Percentiles rank a stretch among this genome's conserved stretches.
Conservation (phyloP, 2,797 vertebrate genomes). For the Pempheris klunzingeri region DNA sequence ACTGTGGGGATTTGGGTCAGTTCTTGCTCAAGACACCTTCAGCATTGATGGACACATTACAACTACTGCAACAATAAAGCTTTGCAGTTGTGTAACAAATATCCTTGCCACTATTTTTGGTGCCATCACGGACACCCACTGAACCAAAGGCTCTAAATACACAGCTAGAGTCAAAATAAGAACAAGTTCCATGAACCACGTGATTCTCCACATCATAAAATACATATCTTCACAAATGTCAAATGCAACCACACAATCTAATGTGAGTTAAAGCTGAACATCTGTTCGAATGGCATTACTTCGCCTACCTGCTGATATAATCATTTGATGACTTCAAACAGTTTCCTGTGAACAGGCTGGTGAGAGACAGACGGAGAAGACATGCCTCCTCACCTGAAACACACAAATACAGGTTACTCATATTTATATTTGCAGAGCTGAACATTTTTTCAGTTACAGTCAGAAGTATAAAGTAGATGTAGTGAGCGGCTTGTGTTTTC, state of each 20-base stretch:
- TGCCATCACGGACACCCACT: not conserved
- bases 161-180: not conserved
- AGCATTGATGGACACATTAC: not conserved
- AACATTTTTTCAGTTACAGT: not conserved
- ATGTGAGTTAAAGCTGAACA: not conserved
- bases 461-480: not conserved
- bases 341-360: slow-evolving; percentile 71
- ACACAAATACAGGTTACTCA: slow-evolving; percentile 27
- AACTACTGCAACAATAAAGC: slow-evolving; percentile 13
- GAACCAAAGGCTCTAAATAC: not conserved
- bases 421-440: not conserved
- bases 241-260: not conserved
- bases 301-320: slow-evolving; percentile 70
- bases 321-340: slow-evolving; percentile 64
- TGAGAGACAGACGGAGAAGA: slow-evolving; percentile 80
- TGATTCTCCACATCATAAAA: not conserved
- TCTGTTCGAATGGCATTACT: not conserved
- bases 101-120: too few species aligned
- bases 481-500: not conserved
- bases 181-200: too few species aligned
- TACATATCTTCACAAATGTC: too few species aligned
- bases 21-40: slow-evolving; percentile 10
- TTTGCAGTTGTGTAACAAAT: not conserved
- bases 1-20: not conserved
- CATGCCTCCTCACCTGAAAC: slow-evolving; percentile 77